phyloP scores from a whole-genome alignment of 2,113 vertebrate genomes.

The Mobula birostris region DNA sequence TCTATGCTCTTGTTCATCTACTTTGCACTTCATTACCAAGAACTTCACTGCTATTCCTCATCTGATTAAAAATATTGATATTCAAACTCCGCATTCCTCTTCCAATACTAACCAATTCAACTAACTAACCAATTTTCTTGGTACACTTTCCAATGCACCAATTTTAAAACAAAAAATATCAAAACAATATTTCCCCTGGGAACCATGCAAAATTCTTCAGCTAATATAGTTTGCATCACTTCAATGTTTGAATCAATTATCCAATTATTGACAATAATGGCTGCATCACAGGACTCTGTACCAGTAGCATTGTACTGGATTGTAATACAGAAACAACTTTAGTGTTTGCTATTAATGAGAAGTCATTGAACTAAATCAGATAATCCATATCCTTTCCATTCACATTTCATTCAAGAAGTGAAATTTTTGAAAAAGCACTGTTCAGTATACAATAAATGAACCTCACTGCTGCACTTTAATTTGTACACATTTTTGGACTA shows the following conservation, averaged over 20 bases:
- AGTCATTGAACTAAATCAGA: background rate
- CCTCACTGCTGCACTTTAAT: background rate
- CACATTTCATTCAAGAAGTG: background rate
- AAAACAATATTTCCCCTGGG: background rate
- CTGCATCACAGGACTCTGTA: background rate
- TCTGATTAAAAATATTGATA: background rate
- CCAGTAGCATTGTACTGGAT: background rate
- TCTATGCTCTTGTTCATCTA: background rate
- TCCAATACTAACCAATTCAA: background rate
- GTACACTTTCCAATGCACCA: background rate
- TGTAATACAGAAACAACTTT: background rate
- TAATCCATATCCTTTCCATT: background rate
- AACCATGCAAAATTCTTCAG: background rate
- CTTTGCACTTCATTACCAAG: background rate
- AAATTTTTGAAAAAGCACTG: background rate
- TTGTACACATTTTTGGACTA: background rate
- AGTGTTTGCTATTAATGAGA: background rate
- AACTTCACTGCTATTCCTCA: background rate
- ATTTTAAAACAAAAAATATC: background rate
- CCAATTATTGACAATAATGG: background rate
- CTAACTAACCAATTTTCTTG: background rate
- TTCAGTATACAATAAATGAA: background rate
- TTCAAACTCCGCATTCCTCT: background rate
- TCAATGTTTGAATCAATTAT: background rate
- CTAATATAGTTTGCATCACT: background rate